Evolutionary conservation across 2,113 vertebrate species (phyloP).

Genomic region (Danio rerio): GRCz12tu NC_133190.1:37162501-37163000

Average conservation of each 20-base stretch:
- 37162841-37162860: slow-evolving; percentile 11
- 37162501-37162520: slow-evolving; percentile 58
- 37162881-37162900: slow-evolving; percentile 32
- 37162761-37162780: background rate
- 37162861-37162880: slow-evolving; percentile 30
- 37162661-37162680: slow-evolving; percentile 4
- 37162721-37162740: slow-evolving; percentile 3
- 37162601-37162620: background rate
- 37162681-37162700: background rate
- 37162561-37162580: background rate
- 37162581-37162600: background rate
- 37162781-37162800: background rate
- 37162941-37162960: slow-evolving; percentile 32
- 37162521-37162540: slow-evolving; percentile 36
- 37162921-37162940: background rate
- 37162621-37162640: background rate
- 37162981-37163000: slow-evolving; percentile 2
- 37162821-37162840: slow-evolving; percentile 40
- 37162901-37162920: slow-evolving; percentile 16
- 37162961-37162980: slow-evolving; percentile 23
- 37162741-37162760: background rate
- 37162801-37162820: slow-evolving; percentile 25
- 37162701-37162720: background rate
- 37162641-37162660: background rate
- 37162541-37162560: slow-evolving; percentile 54